These are phyloP conservation scores for Oryzias curvinotus DNA, from an alignment of 2,113 vertebrate genomes.

Conservation along the genomic window DNA sequence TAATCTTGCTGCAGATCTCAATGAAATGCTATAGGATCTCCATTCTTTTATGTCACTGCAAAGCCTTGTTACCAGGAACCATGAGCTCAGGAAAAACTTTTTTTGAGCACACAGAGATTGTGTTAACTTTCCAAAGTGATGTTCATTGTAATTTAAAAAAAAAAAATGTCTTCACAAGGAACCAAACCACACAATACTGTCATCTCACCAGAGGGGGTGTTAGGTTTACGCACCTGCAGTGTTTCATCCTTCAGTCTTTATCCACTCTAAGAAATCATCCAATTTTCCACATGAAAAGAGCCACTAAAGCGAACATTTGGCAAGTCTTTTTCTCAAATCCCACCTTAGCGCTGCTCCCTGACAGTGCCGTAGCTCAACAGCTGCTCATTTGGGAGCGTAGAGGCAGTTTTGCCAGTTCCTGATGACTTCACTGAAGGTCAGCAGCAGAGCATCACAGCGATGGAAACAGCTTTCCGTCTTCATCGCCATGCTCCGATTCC, in stretches of 20 bases:
- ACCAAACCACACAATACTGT: slow-evolving; percentile 1
- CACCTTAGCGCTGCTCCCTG: background rate
- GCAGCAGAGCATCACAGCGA: slow-evolving; percentile 3
- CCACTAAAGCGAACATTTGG: background rate
- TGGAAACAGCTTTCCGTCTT: background rate
- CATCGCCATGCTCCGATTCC: background rate
- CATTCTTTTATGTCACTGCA: slow-evolving; percentile 20
- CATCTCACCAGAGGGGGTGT: background rate
- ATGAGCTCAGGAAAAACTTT: slow-evolving; percentile 23
- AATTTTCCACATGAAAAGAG: background rate
- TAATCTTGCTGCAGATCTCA: slow-evolving; percentile 5
- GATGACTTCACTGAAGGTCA: background rate
- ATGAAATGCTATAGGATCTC: background rate
- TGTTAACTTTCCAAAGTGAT: background rate
- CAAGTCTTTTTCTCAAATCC: background rate
- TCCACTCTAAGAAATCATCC: background rate
- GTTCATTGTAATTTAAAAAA: background rate
- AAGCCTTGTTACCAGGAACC: slow-evolving; percentile 23
- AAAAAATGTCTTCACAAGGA: background rate
- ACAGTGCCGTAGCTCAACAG: background rate
- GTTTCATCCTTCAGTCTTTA: background rate
- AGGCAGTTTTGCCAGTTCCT: slow-evolving; percentile 6
- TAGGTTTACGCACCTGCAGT: background rate
- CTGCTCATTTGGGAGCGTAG: background rate
- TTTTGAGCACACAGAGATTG: slow-evolving; percentile 4